Evolutionary conservation across 2,113 vertebrate species (phyloP).

Genomic region (Rafetus swinhoei): DNA sequence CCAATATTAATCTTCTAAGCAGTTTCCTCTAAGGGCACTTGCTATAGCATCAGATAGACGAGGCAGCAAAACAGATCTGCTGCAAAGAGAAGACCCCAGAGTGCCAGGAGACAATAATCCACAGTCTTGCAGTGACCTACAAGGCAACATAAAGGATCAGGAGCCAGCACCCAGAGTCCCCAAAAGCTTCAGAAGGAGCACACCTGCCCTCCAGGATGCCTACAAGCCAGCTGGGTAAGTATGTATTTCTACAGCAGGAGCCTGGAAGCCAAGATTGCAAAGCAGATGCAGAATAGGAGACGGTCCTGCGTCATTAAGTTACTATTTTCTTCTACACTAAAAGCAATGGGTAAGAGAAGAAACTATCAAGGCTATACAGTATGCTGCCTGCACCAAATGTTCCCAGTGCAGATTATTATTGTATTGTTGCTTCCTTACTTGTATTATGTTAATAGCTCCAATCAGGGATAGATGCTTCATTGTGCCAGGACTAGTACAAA

Average conservation of each 20-base stretch:
- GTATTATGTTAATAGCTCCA: neutral
- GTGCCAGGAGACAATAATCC: neutral
- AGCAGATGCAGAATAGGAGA: neutral
- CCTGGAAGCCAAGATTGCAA: neutral
- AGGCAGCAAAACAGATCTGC: neutral
- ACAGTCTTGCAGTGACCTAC: neutral
- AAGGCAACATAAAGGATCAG: neutral
- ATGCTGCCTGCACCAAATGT: neutral
- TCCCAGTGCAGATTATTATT: neutral
- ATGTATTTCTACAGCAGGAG: neutral
- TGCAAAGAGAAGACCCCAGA: neutral
- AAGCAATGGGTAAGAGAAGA: neutral
- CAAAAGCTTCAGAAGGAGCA: neutral
- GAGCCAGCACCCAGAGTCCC: neutral
- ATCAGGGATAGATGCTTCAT: neutral
- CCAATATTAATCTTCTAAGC: neutral
- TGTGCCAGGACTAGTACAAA: neutral
- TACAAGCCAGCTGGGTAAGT: neutral
- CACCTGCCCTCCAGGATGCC: neutral
- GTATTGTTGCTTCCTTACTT: neutral
- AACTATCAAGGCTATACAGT: neutral
- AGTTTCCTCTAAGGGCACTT: neutral
- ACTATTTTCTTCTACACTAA: neutral
- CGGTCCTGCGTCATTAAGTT: neutral
- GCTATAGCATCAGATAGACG: neutral